phyloP scores from a whole-genome alignment of 64 coral and sea anemone species.

The Stichodactyla helianthus region DNA sequence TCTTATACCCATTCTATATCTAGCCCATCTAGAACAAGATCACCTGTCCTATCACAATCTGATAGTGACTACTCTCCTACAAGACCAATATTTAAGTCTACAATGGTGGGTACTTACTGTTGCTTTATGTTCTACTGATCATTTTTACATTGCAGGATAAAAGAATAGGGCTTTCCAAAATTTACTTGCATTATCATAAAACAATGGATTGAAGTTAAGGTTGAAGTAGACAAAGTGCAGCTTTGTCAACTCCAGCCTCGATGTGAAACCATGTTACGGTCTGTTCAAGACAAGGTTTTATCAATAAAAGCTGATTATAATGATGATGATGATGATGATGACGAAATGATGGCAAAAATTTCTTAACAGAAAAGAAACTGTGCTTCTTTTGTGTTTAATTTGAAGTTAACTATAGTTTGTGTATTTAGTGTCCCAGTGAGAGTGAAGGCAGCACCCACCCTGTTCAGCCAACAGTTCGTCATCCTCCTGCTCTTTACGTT shows the following conservation, averaged over 20 bases:
- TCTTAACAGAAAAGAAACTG: background rate
- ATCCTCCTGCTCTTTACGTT: slow-evolving; percentile 41
- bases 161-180: no score
- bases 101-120: background rate
- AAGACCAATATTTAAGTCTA: background rate
- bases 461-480: background rate
- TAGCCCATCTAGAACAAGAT: background rate
- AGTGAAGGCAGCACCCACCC: slow-evolving; percentile 5
- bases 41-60: background rate
- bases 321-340: no score
- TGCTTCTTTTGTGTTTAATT: background rate
- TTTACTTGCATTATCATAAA: no score
- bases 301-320: no score
- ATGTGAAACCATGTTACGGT: no score
- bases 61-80: slow-evolving; percentile 1
- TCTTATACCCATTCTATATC: background rate
- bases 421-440: background rate
- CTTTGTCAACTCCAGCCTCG: no score
- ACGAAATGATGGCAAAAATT: no score
- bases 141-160: no score
- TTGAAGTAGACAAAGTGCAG: no score
- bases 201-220: no score
- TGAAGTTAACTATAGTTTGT: background rate
- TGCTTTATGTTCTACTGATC: no score
- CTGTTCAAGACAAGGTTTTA: no score